Evolutionary conservation across 1,140 invertebrate species (phyloP).

Genomic region (Drosophila kurseongensis): DNA sequence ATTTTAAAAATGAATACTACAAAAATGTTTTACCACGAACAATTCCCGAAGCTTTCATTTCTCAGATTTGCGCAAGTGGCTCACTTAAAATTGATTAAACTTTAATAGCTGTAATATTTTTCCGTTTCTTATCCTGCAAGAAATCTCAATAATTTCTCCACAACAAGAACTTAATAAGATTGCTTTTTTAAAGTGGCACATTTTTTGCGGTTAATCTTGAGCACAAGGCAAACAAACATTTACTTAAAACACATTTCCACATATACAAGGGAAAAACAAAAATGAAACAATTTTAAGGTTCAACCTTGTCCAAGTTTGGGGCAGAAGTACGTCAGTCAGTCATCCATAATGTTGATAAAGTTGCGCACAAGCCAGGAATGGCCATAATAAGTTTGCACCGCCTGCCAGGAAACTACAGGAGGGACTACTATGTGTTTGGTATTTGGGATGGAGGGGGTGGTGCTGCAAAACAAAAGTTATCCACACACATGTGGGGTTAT

Average conservation of each 20-base stretch:
- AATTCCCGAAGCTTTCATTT: not conserved
- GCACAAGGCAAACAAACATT: constrained; percentile 26
- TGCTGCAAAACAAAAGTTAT: constrained; percentile 19
- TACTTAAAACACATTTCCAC: constrained; percentile 6
- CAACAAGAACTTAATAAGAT: constrained; percentile 18
- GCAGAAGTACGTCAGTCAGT: constrained; percentile 31
- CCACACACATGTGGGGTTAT: constrained; percentile 4
- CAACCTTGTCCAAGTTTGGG: constrained; percentile 28
- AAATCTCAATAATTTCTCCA: constrained; percentile 1
- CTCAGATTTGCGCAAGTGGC: not conserved
- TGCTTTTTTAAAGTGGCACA: constrained; percentile 26
- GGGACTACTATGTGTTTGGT: no score
- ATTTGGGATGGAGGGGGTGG: no score
- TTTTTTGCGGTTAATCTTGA: constrained; percentile 13
- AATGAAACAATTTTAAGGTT: constrained; percentile 16
- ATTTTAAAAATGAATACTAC: no score
- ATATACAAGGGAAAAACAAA: not conserved
- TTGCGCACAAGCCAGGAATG: constrained; percentile 17
- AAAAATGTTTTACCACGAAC: no score
- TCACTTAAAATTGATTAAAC: constrained; percentile 1
- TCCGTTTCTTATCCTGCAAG: no score
- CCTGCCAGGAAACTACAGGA: constrained; percentile 14
- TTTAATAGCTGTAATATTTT: constrained; percentile 1
- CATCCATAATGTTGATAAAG: constrained; percentile 54
- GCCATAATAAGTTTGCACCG: constrained; percentile 23